A percentile compares a stretch with the other conserved stretches of the same genome.
These are phyloP conservation scores for Corbicula japonica DNA, from an alignment of 2,888 invertebrate species.

Conservation along the genomic window DNA sequence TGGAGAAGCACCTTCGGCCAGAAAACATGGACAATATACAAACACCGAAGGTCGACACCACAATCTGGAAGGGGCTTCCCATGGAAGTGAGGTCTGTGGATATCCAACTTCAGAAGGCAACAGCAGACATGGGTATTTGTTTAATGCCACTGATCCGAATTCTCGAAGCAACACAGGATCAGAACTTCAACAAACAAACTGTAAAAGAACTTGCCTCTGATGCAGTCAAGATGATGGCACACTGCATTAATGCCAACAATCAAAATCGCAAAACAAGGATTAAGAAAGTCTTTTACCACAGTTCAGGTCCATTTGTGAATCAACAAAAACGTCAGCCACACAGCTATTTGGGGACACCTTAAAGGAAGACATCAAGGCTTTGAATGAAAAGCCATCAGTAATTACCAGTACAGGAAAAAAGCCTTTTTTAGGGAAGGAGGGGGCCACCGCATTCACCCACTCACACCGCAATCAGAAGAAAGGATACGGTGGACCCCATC, in stretches of 20 bases:
- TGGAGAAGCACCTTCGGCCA: conserved; percentile 4
- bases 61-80: conserved; percentile 4
- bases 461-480: too few species aligned
- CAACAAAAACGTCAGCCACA: conserved; percentile 4
- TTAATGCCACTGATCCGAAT: neutral
- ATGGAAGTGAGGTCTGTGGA: neutral
- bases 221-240: neutral
- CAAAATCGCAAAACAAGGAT: neutral
- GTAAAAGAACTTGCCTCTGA: neutral
- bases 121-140: neutral
- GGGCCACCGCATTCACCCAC: too few species aligned
- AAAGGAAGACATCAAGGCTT: neutral
- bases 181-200: neutral
- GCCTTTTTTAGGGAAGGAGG: conserved; percentile 6
- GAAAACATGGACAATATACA: conserved; percentile 24
- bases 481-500: too few species aligned
- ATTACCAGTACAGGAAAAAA: neutral
- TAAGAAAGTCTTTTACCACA: neutral
- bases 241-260: neutral
- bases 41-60: conserved; percentile 5
- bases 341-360: neutral
- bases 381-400: neutral
- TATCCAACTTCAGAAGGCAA: neutral
- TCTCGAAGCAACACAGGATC: conserved; percentile 2
- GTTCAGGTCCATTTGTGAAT: neutral